These are phyloP conservation scores for Suillia variegata DNA, from an alignment of 2,888 invertebrate genomes.

Conservation along the genomic window DNA sequence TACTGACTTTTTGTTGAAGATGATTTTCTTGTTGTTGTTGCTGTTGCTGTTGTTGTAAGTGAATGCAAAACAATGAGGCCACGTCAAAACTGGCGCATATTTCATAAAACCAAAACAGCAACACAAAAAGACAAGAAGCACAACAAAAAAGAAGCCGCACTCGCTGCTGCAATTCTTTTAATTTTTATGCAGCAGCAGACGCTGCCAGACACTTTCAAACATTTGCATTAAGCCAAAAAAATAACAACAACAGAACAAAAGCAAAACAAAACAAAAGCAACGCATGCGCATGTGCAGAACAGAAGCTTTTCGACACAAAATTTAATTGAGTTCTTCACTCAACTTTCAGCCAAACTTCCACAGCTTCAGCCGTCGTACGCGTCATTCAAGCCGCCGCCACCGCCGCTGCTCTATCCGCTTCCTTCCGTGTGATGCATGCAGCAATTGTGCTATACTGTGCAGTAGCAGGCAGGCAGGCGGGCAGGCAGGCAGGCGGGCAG, in stretches of 20 bases:
- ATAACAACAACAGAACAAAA: too few relatives aligned
- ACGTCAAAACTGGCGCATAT: background rate
- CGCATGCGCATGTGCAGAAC: background rate
- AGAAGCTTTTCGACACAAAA: background rate
- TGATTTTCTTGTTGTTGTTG: too few relatives aligned
- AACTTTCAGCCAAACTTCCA: background rate
- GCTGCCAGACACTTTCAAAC: background rate
- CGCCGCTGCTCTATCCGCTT: background rate
- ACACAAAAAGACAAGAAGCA: background rate
- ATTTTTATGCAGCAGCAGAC: background rate
- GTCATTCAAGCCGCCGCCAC: background rate
- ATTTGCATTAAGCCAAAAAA: too few relatives aligned
- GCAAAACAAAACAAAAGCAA: background rate
- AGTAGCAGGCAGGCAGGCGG: too few relatives aligned
- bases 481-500: too few relatives aligned
- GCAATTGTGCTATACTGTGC: too few relatives aligned
- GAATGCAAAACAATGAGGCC: conserved; percentile 1
- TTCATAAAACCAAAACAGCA: background rate
- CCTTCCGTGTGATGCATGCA: too few relatives aligned
- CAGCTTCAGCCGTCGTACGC: background rate
- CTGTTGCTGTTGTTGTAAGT: too few relatives aligned
- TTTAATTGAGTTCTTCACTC: background rate
- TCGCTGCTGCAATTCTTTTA: background rate
- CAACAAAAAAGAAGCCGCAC: background rate
- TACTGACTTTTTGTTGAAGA: too few relatives aligned